A percentile compares a stretch with the other conserved stretches of the same genome.
These are phyloP conservation scores for Crotophaga sulcirostris DNA, from an alignment of 2,113 vertebrate species.

Conservation along the genomic window DNA sequence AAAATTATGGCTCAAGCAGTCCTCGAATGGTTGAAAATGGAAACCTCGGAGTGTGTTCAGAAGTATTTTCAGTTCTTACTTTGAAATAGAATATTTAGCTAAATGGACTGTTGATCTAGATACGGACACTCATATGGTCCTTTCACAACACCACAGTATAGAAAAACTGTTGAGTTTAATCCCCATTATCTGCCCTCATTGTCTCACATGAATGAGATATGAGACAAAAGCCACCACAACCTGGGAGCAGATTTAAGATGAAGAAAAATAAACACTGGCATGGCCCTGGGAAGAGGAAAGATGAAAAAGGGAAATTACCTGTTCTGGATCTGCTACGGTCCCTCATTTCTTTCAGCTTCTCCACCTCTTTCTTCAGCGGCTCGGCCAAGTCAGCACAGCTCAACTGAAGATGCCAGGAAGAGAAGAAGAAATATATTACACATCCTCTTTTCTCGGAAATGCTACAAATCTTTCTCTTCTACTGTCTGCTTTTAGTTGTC, in stretches of 20 bases:
- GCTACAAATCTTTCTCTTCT: neutral
- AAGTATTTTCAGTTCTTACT: neutral
- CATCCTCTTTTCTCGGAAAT: neutral
- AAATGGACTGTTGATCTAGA: neutral
- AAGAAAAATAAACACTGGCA: neutral
- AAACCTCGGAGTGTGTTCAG: neutral
- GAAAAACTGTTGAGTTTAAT: neutral
- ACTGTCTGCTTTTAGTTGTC: neutral
- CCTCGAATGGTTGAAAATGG: neutral
- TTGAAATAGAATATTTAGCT: neutral
- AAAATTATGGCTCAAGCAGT: neutral
- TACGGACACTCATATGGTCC: neutral
- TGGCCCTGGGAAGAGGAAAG: neutral
- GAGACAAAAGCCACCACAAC: neutral
- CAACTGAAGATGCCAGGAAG: slow-evolving; percentile 73
- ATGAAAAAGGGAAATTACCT: slow-evolving; percentile 48
- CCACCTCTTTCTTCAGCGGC: slow-evolving; percentile 86
- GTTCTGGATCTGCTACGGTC: slow-evolving; percentile 47
- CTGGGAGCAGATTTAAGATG: neutral
- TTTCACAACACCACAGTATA: neutral
- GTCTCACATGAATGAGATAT: neutral
- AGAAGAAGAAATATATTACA: neutral
- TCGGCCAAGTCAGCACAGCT: slow-evolving; percentile 84
- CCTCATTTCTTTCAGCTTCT: slow-evolving; percentile 86
- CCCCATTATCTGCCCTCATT: neutral